A percentile compares a stretch with the other conserved stretches of the same genome.
phyloP scores from a whole-genome alignment of 1,140 invertebrate species.

The Tetramorium simillimum region DNA sequence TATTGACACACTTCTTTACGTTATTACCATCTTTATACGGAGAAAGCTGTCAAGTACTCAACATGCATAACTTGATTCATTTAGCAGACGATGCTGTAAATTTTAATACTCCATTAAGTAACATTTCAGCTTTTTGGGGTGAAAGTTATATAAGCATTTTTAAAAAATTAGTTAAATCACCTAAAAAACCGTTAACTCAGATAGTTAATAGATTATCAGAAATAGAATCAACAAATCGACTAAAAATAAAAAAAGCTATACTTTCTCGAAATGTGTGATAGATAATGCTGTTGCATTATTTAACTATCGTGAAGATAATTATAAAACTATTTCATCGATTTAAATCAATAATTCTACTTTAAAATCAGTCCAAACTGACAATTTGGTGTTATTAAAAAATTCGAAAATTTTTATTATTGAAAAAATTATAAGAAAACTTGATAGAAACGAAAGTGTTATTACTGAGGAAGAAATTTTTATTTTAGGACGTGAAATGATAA shows the following conservation, averaged over 20 bases:
- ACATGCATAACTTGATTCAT: constrained; percentile 1
- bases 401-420: neutral
- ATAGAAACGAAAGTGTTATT: neutral
- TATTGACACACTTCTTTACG: neutral
- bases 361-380: neutral
- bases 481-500: neutral
- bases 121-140: constrained; percentile 10
- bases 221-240: neutral
- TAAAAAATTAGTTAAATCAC: constrained; percentile 9
- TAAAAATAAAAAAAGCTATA: neutral
- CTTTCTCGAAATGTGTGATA: neutral
- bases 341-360: neutral
- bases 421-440: neutral
- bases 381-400: neutral
- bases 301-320: neutral
- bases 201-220: constrained; percentile 26
- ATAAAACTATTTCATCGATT: constrained; percentile 7
- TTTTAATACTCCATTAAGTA: neutral
- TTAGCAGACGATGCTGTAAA: neutral
- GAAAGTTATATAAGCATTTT: neutral
- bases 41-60: constrained; percentile 10
- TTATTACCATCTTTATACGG: neutral
- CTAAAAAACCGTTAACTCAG: neutral
- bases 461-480: neutral
- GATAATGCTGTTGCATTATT: neutral